These are phyloP conservation scores for Limnephilus marmoratus DNA, from an alignment of 2,888 invertebrate species.

Conservation along the genomic window DNA sequence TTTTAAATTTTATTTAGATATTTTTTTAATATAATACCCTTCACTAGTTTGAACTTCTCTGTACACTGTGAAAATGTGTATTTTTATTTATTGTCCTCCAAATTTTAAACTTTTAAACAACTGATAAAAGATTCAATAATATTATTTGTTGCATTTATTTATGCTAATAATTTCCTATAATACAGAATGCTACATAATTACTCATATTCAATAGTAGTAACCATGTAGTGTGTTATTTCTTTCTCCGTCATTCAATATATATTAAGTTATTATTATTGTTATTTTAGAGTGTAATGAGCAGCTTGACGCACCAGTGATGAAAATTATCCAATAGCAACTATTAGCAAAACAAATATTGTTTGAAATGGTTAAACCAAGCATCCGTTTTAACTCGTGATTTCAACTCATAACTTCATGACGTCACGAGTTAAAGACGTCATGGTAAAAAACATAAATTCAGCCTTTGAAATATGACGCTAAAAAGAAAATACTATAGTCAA, in stretches of 20 bases:
- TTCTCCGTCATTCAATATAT: neutral
- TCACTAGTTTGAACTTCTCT: constrained; percentile 28
- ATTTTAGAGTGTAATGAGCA: neutral
- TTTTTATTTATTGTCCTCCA: constrained; percentile 15
- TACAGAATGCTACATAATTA: neutral
- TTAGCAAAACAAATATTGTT: neutral
- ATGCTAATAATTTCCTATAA: neutral
- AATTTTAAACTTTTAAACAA: neutral
- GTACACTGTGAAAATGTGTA: constrained; percentile 28
- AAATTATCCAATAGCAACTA: neutral
- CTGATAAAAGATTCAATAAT: neutral
- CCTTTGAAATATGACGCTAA: neutral
- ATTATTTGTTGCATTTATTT: neutral
- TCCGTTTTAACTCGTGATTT: neutral
- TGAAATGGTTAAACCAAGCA: neutral
- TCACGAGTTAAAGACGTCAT: neutral
- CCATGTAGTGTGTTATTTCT: neutral
- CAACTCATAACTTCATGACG: neutral
- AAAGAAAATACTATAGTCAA: neutral
- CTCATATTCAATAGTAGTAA: neutral
- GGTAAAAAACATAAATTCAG: neutral
- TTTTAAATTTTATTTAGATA: neutral
- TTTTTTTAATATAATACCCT: neutral
- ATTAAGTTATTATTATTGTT: neutral
- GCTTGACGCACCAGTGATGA: neutral